Evolutionary conservation across 2,113 vertebrate species (phyloP).

Genomic region (Halcyon senegalensis): DNA sequence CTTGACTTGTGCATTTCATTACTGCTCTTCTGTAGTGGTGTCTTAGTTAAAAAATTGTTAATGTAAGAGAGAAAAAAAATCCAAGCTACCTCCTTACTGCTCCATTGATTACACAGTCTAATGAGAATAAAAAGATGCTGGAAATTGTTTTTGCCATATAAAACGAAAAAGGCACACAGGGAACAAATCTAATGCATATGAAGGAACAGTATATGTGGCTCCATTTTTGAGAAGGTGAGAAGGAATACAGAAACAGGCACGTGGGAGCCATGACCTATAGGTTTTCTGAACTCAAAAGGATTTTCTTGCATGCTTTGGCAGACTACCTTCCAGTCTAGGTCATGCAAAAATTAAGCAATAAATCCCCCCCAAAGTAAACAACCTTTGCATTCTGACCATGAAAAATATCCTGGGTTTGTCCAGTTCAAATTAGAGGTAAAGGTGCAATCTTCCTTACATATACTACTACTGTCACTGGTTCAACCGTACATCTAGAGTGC

Average conservation of each 20-base stretch:
- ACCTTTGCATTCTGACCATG: neutral
- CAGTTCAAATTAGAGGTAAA: neutral
- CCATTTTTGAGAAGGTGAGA: neutral
- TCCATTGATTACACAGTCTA: neutral
- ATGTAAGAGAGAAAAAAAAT: neutral
- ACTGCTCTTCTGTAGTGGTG: neutral
- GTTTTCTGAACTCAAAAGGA: neutral
- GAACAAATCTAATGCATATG: neutral
- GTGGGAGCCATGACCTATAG: neutral
- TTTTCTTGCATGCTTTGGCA: neutral
- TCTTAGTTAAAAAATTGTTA: slow-evolving; percentile 35
- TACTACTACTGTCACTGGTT: neutral
- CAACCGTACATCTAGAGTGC: neutral
- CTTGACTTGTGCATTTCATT: slow-evolving; percentile 2
- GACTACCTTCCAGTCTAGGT: neutral
- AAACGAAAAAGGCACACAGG: neutral
- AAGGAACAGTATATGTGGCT: neutral
- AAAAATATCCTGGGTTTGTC: neutral
- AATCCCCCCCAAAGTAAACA: neutral
- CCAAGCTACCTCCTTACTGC: neutral
- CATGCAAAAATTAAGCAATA: neutral
- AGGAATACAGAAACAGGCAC: neutral
- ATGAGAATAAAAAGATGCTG: neutral
- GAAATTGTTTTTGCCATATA: neutral
- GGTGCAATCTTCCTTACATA: neutral